A percentile compares a stretch with the other conserved stretches of the same genome.
Conservation (phyloP, 2,113 vertebrate species). For the Ovis canadensis region DNA sequence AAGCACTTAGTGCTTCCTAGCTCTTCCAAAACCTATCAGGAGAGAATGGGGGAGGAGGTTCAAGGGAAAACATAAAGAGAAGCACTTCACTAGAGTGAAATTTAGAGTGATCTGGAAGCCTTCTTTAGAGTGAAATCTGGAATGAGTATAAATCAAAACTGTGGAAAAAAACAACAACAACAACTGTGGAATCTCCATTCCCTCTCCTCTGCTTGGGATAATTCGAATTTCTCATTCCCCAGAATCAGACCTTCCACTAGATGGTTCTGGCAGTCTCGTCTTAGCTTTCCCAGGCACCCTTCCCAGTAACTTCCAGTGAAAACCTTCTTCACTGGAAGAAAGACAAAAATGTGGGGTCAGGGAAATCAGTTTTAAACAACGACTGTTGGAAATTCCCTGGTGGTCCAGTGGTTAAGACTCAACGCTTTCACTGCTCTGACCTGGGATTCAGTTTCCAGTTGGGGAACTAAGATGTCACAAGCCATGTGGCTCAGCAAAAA, state of each 20-base stretch:
- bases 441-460: neutral
- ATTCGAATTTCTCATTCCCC: neutral
- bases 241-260: neutral
- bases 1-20: neutral
- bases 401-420: neutral
- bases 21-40: neutral
- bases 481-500: neutral
- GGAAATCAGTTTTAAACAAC: neutral
- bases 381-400: neutral
- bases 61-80: neutral
- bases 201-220: neutral
- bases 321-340: neutral
- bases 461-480: neutral
- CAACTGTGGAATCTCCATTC: neutral
- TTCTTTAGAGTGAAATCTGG: neutral
- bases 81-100: neutral
- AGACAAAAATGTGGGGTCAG: neutral
- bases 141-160: neutral
- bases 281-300: neutral
- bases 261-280: neutral
- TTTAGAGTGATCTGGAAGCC: neutral
- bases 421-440: neutral
- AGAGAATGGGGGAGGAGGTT: neutral
- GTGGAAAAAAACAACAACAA: fast-evolving
- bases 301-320: neutral